Base-by-base conservation (phyloP, 2,888 invertebrate species). In the Alloscopus bannaensis region DNA sequence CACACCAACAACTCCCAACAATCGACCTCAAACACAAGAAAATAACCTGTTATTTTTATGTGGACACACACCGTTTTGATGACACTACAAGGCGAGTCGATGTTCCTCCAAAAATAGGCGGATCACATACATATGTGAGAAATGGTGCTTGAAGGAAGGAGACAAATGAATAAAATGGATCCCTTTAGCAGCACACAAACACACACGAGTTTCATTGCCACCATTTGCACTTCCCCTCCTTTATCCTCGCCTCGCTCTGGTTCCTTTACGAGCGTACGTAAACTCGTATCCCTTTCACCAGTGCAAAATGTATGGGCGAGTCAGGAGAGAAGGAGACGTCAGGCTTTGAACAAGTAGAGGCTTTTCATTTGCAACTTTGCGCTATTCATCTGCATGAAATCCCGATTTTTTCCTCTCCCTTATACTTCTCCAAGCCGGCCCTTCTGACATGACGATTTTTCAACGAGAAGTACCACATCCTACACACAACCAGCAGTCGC, bases 341-440 rank as follows among this genome's bases (percentile, higher is more conserved):
- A 20, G 31, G 68, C n/a, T n/a, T n/a, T n/a, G 42, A 45, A 68
- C 68, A 40, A 66, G 31, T 66, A 73, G 71, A 78, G 73, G 75
- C 80, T 71, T 84, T 82, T 82, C 81, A 84, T 82, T 81, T 76
- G 77, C 77, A 79, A 84, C 80, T 81, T 82, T 70, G 65, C 64
- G 64, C 83, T 83, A 83, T 83, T 82, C 82, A 82, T 84, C 84
- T 83, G 79, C 82, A 84, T 84, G 83, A 83, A 83, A 84, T 82
- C 80, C 81, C 81, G 80, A 84, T 84, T 82, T 83, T 82, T 82
- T n/a, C n/a, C n/a, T n/a, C n/a, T n/a, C n/a, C n/a, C n/a, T n/a
- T n/a, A n/a, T n/a, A n/a, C n/a, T n/a, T n/a, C n/a, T n/a, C n/a
- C 82, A 82, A 75, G 65, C 71, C 29, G 59, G 59, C 70, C 55